Evolutionary conservation across 2,888 invertebrate genomes (phyloP).

Genomic region (Parapristionchus giblindavisi): DNA sequence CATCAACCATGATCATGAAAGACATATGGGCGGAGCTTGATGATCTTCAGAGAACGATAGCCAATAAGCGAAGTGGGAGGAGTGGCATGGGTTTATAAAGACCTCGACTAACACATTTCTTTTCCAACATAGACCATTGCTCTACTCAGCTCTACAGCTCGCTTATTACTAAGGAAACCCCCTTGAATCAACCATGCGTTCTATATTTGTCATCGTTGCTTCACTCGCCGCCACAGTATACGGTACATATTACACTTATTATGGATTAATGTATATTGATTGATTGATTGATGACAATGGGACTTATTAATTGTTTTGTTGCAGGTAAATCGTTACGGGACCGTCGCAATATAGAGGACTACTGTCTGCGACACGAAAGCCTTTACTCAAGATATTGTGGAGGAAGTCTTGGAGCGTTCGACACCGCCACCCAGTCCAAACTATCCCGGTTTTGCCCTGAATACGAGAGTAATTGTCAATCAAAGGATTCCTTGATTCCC

Average conservation of each 20-base stretch:
- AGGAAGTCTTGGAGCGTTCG: constrained; percentile 45
- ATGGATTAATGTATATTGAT: not conserved
- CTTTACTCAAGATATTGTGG: constrained; percentile 58
- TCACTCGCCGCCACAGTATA: constrained; percentile 16
- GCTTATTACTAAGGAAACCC: not conserved
- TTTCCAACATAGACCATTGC: constrained; percentile 29
- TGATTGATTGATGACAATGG: not conserved
- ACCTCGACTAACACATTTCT: not conserved
- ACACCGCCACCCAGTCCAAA: constrained; percentile 50
- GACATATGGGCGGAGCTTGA: constrained; percentile 8
- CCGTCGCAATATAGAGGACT: constrained; percentile 45
- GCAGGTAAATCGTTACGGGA: constrained; percentile 2
- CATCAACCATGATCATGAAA: constrained; percentile 15
- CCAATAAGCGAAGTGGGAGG: not conserved
- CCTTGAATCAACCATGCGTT: constrained; percentile 6
- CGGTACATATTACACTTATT: not conserved
- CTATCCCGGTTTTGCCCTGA: constrained; percentile 62
- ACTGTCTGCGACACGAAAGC: constrained; percentile 55
- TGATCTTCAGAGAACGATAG: constrained; percentile 27
- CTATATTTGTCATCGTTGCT: constrained; percentile 19
- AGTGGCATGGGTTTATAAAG: constrained; percentile 16
- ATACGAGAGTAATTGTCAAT: constrained; percentile 53
- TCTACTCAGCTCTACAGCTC: not conserved
- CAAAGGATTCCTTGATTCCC: not conserved
- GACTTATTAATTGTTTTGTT: not conserved